phyloP scores from a whole-genome alignment of 1,140 invertebrate species.

The Triops cancriformis region DNA sequence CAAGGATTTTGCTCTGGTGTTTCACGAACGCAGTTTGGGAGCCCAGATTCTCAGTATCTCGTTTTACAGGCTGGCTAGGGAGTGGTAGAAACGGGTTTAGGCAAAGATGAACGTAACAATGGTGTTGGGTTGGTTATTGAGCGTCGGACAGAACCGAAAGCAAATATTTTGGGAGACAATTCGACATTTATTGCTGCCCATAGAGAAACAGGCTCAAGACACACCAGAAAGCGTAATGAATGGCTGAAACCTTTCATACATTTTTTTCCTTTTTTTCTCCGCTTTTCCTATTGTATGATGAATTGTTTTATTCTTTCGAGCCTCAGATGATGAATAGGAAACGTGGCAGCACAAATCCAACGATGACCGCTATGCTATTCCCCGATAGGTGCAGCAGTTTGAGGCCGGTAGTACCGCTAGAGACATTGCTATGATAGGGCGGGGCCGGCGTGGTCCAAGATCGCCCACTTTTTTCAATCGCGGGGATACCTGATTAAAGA shows the following conservation, averaged over 20 bases:
- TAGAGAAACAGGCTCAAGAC: slow-evolving; percentile 5
- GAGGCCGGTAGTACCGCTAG: background rate
- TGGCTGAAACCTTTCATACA: background rate
- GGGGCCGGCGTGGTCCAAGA: background rate
- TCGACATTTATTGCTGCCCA: slow-evolving; percentile 9
- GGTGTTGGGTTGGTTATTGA: background rate
- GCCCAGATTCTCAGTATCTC: background rate
- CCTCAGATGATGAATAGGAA: background rate
- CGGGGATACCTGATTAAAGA: background rate
- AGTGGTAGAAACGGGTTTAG: background rate
- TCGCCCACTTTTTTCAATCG: background rate
- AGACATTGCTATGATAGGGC: background rate
- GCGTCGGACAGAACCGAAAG: slow-evolving; percentile 1
- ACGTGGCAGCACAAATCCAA: background rate
- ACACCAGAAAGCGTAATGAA: slow-evolving; percentile 10
- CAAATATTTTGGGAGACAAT: background rate
- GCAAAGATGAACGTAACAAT: background rate
- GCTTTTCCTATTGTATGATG: background rate
- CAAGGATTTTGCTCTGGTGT: background rate
- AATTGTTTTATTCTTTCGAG: background rate
- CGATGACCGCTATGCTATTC: background rate
- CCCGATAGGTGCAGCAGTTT: background rate
- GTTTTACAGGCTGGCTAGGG: background rate
- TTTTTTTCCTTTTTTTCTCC: background rate
- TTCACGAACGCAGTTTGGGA: background rate